Evolutionary conservation across 2,113 vertebrate genomes (phyloP).

Genomic region (Psittacara wagleri): DNA sequence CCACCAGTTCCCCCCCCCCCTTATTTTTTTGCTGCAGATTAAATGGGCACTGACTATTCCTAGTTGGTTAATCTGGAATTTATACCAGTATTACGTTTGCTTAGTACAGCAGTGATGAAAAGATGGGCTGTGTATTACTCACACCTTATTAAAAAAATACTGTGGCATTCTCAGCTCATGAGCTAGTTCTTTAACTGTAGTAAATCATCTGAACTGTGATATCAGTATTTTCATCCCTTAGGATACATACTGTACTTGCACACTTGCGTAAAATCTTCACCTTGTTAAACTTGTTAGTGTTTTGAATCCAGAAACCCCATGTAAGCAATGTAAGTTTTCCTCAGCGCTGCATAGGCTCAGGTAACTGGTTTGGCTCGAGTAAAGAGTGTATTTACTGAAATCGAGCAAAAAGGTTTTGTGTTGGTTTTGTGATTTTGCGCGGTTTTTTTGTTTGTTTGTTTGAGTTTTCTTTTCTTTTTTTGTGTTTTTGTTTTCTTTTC

Average conservation of each 20-base stretch:
- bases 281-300: neutral
- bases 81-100: neutral
- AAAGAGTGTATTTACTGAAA: neutral
- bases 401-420: neutral
- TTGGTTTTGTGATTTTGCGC: neutral
- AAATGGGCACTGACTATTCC: neutral
- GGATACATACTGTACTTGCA: neutral
- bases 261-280: neutral
- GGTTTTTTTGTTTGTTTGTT: neutral
- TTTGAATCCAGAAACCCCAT: neutral
- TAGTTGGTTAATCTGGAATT: neutral
- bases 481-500: neutral
- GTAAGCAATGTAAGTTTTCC: neutral
- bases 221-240: neutral
- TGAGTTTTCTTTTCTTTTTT: neutral
- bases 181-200: neutral
- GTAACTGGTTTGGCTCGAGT: neutral
- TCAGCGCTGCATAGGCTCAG: neutral
- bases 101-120: neutral
- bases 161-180: neutral
- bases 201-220: neutral
- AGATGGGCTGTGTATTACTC: neutral
- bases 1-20: rapidly evolving
- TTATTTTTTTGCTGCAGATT: neutral
- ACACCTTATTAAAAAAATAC: neutral